Percentiles rank a stretch among this genome's conserved stretches.
Conservation (phyloP, 2,113 vertebrate species). For the Passer domesticus region DNA sequence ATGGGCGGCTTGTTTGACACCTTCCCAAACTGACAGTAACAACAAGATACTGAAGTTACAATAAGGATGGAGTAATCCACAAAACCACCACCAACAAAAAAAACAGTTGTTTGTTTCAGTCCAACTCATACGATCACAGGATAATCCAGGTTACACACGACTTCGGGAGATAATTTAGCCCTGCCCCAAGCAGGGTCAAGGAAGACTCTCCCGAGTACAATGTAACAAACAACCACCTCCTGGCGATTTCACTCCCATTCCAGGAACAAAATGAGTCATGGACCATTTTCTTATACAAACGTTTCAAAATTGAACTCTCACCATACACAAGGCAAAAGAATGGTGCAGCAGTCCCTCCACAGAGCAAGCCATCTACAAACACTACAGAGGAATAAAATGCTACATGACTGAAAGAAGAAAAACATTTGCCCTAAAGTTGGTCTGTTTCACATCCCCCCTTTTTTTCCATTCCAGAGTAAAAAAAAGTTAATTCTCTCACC, state of each 20-base stretch:
- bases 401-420: neutral
- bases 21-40: neutral
- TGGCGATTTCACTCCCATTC: neutral
- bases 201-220: neutral
- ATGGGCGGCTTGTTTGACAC: neutral
- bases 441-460: neutral
- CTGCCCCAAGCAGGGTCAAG: neutral
- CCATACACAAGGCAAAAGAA: neutral
- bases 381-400: neutral
- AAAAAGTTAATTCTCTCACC: constrained; percentile 72
- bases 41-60: neutral
- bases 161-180: neutral
- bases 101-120: neutral
- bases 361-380: neutral
- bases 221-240: neutral
- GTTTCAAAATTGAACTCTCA: neutral
- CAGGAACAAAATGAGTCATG: neutral
- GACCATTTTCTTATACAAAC: neutral
- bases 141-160: neutral
- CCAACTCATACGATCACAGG: neutral
- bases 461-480: neutral
- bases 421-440: neutral
- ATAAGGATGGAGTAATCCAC: neutral
- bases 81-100: neutral
- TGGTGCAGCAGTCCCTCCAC: neutral